Percentiles rank a stretch among this genome's conserved stretches.
phyloP scores from a whole-genome alignment of 2,888 invertebrate species.

The Agrilus biguttatus region DNA sequence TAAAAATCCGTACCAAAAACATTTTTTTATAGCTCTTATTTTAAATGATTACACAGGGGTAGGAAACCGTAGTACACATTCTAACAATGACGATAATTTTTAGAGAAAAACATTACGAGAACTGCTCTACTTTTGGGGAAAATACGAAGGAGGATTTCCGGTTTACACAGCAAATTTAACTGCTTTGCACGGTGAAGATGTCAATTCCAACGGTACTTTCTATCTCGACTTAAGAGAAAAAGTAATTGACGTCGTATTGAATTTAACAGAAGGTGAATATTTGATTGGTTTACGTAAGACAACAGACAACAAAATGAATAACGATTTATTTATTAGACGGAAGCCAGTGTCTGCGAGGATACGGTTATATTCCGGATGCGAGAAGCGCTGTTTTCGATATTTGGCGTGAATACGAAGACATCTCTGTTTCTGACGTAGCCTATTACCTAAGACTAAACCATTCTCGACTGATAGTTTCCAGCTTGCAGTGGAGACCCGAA shows the following conservation, averaged over 20 bases:
- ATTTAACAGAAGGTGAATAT: slow-evolving; percentile 48
- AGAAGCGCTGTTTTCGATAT: slow-evolving; percentile 61
- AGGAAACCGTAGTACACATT: background rate
- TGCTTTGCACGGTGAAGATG: slow-evolving; percentile 38
- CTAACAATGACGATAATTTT: slow-evolving; percentile 6
- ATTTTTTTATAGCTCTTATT: too few relatives aligned
- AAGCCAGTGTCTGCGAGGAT: slow-evolving; percentile 51
- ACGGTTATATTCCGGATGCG: slow-evolving; percentile 62
- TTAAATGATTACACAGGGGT: too few relatives aligned
- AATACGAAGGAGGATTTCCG: slow-evolving; percentile 35
- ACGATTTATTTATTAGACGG: slow-evolving; percentile 34
- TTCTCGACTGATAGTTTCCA: slow-evolving; percentile 65
- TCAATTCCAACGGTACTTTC: slow-evolving; percentile 44
- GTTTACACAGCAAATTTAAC: slow-evolving; percentile 43
- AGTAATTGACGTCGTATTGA: slow-evolving; percentile 48
- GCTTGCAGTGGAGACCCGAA: slow-evolving; percentile 66
- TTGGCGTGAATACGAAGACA: slow-evolving; percentile 72
- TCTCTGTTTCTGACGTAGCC: slow-evolving; percentile 59
- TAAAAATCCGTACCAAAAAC: too few relatives aligned
- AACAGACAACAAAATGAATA: slow-evolving; percentile 8
- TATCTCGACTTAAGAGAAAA: slow-evolving; percentile 42
- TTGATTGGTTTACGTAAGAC: slow-evolving; percentile 12
- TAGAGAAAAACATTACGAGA: slow-evolving; percentile 46
- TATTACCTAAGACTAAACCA: slow-evolving; percentile 73
- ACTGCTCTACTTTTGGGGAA: slow-evolving; percentile 37